Evolutionary conservation across 2,888 invertebrate species (phyloP), one percentile per base, ranked within the genome.

Genomic region (Clostera curtula): DNA sequence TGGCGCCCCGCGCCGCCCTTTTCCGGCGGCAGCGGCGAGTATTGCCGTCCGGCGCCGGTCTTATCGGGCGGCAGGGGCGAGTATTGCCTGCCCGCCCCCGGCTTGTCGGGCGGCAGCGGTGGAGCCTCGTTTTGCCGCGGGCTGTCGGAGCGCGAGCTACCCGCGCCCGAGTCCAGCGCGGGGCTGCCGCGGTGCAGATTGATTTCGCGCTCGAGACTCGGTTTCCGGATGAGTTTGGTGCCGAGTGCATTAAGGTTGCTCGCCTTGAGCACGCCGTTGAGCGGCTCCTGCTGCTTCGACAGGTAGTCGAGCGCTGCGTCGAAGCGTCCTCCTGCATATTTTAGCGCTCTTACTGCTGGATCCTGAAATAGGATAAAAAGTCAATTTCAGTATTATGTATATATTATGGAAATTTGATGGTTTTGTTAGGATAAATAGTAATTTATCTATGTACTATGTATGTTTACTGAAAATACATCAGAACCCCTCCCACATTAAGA

Each of bases 61-160:
- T n/a, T n/a, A n/a, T n/a, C n/a, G n/a, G n/a, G n/a, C n/a, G n/a
- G n/a, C n/a, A n/a, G n/a, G n/a, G 91, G 91, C 30, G 91, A 91
- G 62, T 92, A 92, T 56, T 90, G 90, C 25, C 92, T 84, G 43
- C 87, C 88, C 19, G 92, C 80, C 40, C 87, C 88, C 19, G 92
- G 80, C 40, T 82, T 82, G 46, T 82, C 83, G 49, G 91, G 90
- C 22, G 89, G 87, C 56, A 92, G 87, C 12, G 74, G 72, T 19
- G 75, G 74, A 24, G 68, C 71, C 43, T 89, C 89, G 6, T 87
- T 73, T 43, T 91, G 86, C 42, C 95, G 89, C 8, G 95, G 95
- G 66, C 94, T 95, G 63, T 96, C 96, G 4, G 96, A 96, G 28
- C 95, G 87, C 21, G 94, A 94, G 60, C 93, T 93, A 24, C 94